Evolutionary conservation across 92 coral and sea anemone species (phyloP).

Genomic region (Zoanthus sociatus): DNA sequence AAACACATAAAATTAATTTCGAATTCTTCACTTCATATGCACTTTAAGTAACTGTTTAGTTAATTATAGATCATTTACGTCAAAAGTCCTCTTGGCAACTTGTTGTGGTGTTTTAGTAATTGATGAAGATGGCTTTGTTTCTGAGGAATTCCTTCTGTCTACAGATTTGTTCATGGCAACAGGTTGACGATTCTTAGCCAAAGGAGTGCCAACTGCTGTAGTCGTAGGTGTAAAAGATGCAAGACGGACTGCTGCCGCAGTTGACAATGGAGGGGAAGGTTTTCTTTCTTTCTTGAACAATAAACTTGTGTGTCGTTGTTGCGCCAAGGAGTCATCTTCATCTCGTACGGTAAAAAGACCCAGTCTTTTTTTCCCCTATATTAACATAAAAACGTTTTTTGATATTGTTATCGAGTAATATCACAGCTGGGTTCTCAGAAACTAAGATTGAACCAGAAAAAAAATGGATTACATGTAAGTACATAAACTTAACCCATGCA

Average conservation of each 20-base stretch:
- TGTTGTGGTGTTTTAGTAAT: conserved; percentile 12
- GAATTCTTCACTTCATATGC: no score
- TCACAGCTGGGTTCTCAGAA: no score
- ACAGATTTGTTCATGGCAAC: conserved; percentile 49
- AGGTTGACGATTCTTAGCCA: conserved; percentile 47
- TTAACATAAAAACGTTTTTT: no score
- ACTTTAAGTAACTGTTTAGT: background rate
- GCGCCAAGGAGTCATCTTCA: conserved; percentile 70
- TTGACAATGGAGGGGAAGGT: conserved; percentile 72
- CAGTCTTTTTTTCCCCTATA: conserved; percentile 78
- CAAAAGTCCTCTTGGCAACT: conserved; percentile 2
- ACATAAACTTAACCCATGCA: no score
- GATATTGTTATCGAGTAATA: no score
- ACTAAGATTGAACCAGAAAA: no score
- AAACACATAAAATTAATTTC: no score
- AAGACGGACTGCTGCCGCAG: conserved; percentile 89
- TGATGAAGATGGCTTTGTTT: conserved; percentile 6
- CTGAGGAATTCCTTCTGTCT: conserved; percentile 41
- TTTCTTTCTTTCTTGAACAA: conserved; percentile 72
- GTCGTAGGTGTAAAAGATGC: conserved; percentile 62
- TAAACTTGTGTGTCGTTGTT: conserved; percentile 80
- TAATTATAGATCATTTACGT: background rate
- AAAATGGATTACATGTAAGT: no score
- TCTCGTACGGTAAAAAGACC: conserved; percentile 86
- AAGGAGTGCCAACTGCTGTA: conserved; percentile 34